Conservation (phyloP, 2,888 invertebrate species). For the Lysandra coridon region DNA sequence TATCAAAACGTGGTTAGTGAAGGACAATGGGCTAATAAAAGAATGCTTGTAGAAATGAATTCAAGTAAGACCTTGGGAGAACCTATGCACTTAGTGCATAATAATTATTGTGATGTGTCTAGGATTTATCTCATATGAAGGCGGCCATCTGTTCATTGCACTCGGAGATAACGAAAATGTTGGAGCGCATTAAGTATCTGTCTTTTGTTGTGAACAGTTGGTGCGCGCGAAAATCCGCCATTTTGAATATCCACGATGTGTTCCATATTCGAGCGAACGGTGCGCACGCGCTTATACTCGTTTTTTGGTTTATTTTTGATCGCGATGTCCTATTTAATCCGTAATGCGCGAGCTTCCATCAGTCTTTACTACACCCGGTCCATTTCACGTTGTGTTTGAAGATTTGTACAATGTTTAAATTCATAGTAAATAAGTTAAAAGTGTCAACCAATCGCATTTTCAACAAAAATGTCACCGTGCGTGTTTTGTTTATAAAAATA, state of each 20-base stretch:
- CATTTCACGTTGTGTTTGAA: slow-evolving; percentile 67
- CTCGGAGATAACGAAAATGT: slow-evolving; percentile 77
- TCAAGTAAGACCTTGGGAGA: neutral
- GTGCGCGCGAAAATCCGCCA: slow-evolving; percentile 75
- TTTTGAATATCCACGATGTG: slow-evolving; percentile 78
- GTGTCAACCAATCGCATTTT: slow-evolving; percentile 50
- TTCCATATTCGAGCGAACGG: slow-evolving; percentile 77
- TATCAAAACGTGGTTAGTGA: neutral
- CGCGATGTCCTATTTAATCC: slow-evolving; percentile 80
- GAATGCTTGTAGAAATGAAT: neutral
- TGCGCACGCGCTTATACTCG: slow-evolving; percentile 71
- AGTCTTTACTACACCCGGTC: slow-evolving; percentile 70
- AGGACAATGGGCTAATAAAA: neutral
- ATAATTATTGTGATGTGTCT: slow-evolving; percentile 17
- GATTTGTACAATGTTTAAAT: slow-evolving; percentile 53
- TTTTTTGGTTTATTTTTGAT: slow-evolving; percentile 79
- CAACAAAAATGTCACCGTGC: slow-evolving; percentile 42
- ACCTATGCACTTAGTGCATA: neutral
- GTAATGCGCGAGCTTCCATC: slow-evolving; percentile 72
- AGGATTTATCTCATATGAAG: slow-evolving; percentile 16
- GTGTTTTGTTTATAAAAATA: slow-evolving; percentile 28
- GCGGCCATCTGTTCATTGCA: slow-evolving; percentile 78
- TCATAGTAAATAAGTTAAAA: slow-evolving; percentile 67
- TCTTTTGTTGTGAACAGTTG: slow-evolving; percentile 62
- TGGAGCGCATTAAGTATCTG: slow-evolving; percentile 70